phyloP scores from a whole-genome alignment of 2,888 invertebrate genomes.

The Drosophila macrospina region DNA sequence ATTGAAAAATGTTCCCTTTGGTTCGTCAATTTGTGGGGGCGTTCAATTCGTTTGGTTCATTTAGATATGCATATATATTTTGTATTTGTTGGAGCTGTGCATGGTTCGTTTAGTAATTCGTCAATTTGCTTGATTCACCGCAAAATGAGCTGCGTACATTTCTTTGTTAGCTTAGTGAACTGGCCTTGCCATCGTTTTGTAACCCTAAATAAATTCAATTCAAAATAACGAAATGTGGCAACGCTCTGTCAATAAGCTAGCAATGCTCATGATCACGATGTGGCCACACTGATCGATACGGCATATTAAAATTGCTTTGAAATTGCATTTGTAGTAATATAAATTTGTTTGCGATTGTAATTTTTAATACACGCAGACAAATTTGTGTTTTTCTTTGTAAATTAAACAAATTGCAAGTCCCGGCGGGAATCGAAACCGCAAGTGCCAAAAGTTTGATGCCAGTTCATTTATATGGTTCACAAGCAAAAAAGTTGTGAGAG shows the following conservation, averaged over 20 bases:
- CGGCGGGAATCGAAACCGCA: constrained; percentile 47
- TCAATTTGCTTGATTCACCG: constrained; percentile 27
- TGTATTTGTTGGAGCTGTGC: constrained; percentile 14
- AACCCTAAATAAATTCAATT: not conserved
- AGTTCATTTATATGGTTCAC: constrained; percentile 65
- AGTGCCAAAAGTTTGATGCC: constrained; percentile 70
- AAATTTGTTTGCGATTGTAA: constrained; percentile 4
- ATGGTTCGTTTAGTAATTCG: constrained; percentile 51
- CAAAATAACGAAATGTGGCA: not conserved
- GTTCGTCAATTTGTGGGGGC: constrained; percentile 27
- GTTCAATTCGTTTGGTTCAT: constrained; percentile 29
- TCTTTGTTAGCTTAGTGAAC: not conserved
- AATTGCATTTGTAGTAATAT: not conserved
- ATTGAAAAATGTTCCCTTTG: constrained; percentile 20
- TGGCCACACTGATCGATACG: too few species aligned
- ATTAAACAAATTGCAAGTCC: constrained; percentile 46
- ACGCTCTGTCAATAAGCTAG: not conserved
- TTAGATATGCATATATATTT: constrained; percentile 5
- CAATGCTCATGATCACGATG: too few species aligned
- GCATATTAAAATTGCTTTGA: not conserved
- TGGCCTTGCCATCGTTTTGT: not conserved
- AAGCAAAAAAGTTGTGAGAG: constrained; percentile 34
- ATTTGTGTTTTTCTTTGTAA: constrained; percentile 25
- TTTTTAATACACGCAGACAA: constrained; percentile 7
- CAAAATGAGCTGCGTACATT: constrained; percentile 7